Base-by-base conservation (phyloP, 2,888 invertebrate genomes). In the Netelia virgata region DNA sequence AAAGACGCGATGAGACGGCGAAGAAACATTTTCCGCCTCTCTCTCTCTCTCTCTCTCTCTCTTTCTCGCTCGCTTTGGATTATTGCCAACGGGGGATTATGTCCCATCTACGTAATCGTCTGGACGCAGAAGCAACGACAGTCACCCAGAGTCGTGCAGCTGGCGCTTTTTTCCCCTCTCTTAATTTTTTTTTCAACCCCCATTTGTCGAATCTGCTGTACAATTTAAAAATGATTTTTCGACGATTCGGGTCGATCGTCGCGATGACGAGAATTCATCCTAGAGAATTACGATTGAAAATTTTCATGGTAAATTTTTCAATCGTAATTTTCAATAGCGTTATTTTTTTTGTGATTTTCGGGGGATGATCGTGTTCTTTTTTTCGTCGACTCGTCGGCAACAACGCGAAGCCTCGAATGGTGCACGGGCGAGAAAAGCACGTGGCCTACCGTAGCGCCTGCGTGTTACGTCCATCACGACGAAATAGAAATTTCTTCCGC, bases 371-470 rank as follows among this genome's bases (percentile, higher is more conserved):
- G 11, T 0, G 8, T 47, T 47, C 11, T 10, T 47, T 36, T 64
- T 66, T 75, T 72, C 11, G 18, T 43, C 1, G 14, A 20, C 3
- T 47, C 14, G 28, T 47, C 47, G 47, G 1, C 11, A 14, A 47
- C 1, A 8, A 57, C 10, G 18, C 57, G 0, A 41, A 57, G 41
- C 6, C 23, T 47, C 36, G 20, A 57, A 10, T 20, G 11, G 47
- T 18, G 53, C 61, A 57, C 50, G 59, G 66, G n/a, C 53, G 53
- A 47, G 28, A 66, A 82, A 85, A 85, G 86, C 87, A 87, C 88
- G 88, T 87, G 88, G 87, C 18, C 79, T 63, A 69, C 89, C 87
- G 86, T 87, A 88, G 93, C 93, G 93, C 93, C 91, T 93, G 93
- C 93, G 93, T 92, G 91, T 88, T 87, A 88, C 89, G 87, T 82